A percentile compares a stretch with the other conserved stretches of the same genome.
These are phyloP conservation scores for Cydia pomonella DNA, from an alignment of 1,140 invertebrate species.

Conservation along the genomic window DNA sequence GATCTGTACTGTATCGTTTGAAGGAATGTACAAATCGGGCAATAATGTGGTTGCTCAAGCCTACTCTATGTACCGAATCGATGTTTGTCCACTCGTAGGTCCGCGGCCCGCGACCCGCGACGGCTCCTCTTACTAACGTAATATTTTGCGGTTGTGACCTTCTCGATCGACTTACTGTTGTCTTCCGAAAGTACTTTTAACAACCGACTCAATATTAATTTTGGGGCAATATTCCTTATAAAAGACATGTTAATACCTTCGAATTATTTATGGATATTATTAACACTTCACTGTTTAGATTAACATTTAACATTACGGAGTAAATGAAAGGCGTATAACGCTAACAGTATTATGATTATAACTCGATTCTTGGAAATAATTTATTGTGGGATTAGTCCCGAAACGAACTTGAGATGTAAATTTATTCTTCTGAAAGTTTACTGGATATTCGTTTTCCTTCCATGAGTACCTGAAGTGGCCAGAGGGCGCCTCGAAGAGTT, in stretches of 20 bases:
- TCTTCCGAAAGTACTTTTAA: conserved; percentile 62
- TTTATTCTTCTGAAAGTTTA: conserved; percentile 44
- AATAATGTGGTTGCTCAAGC: conserved; percentile 68
- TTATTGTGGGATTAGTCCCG: conserved; percentile 31
- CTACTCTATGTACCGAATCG: conserved; percentile 3
- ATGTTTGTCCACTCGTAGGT: background rate
- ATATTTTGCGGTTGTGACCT: conserved; percentile 71
- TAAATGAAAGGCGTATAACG: conserved; percentile 52
- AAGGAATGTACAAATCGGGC: conserved; percentile 68
- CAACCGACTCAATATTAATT: conserved; percentile 55
- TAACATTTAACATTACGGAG: conserved; percentile 46
- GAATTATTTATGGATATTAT: conserved; percentile 53
- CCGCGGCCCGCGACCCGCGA: conserved; percentile 42
- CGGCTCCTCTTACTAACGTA: conserved; percentile 47
- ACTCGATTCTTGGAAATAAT: conserved; percentile 36
- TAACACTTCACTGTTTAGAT: conserved; percentile 56
- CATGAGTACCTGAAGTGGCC: conserved; percentile 64
- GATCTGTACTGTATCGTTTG: conserved; percentile 61
- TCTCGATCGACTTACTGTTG: conserved; percentile 54
- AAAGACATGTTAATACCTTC: conserved; percentile 73
- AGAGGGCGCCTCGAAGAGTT: conserved; percentile 34
- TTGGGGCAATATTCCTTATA: conserved; percentile 73
- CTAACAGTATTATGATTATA: conserved; percentile 53
- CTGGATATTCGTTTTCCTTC: conserved; percentile 58
- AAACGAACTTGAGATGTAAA: conserved; percentile 22